These are phyloP conservation scores for Drosophila ercepeae DNA, from an alignment of 1,140 invertebrate genomes.

Conservation along the genomic window DNA sequence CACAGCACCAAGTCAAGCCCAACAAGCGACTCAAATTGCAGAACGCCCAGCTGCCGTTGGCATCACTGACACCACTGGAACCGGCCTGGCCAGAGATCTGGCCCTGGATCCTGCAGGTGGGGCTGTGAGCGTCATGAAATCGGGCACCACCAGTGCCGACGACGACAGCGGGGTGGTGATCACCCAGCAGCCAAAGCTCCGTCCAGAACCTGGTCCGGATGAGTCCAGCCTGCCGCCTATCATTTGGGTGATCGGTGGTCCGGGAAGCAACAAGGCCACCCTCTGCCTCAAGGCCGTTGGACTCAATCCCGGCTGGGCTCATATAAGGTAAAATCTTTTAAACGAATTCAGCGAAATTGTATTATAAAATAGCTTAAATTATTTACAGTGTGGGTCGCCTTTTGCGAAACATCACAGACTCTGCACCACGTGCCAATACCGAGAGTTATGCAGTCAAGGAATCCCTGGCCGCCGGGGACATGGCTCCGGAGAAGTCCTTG, in stretches of 20 bases:
- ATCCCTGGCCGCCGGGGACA: conserved; percentile 91
- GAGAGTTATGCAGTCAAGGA: conserved; percentile 85
- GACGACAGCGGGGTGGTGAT: conserved; percentile 64
- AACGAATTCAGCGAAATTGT: no score
- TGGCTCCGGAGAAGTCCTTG: conserved; percentile 89
- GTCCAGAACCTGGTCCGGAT: conserved; percentile 64
- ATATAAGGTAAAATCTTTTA: conserved; percentile 89
- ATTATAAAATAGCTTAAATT: no score
- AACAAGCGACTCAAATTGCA: conserved; percentile 81
- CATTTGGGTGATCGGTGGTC: conserved; percentile 93
- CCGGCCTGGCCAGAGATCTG: conserved; percentile 27
- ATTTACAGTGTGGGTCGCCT: conserved; percentile 87
- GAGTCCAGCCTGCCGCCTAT: conserved; percentile 85
- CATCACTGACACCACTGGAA: conserved; percentile 11
- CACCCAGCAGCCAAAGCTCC: conserved; percentile 64
- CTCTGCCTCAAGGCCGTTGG: conserved; percentile 88
- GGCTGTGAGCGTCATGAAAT: conserved; percentile 12
- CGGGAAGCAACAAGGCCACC: conserved; percentile 90
- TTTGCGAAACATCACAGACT: conserved; percentile 88
- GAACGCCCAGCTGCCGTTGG: conserved; percentile 32
- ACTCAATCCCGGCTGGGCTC: conserved; percentile 89
- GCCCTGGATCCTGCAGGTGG: conserved; percentile 15
- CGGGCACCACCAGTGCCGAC: conserved; percentile 34
- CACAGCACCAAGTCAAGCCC: conserved; percentile 85
- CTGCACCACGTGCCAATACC: conserved; percentile 85